Evolutionary conservation across 2,888 invertebrate species (phyloP), one percentile per base, ranked within the genome.

Genomic region (Papilio protenor): DNA sequence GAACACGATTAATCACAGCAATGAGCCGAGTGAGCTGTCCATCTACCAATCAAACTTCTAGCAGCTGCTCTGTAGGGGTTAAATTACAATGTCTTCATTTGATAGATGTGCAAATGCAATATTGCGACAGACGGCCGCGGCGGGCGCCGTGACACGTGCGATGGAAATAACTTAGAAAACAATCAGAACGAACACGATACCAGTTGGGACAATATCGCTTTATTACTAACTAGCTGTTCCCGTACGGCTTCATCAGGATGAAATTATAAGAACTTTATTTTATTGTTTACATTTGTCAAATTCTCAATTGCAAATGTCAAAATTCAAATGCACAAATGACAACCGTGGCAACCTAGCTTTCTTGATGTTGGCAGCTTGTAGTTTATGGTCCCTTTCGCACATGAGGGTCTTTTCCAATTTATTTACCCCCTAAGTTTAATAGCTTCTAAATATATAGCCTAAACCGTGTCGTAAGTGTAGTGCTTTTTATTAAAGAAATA

Each of bases 1-100:
- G n/a, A 83, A 85, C 83, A 85, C 81, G 82, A 87, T 89, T 90
- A 88, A 88, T 88, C 86, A 87, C 84, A 82, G 82, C 79, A 77
- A 71, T 76, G 76, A 69, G 80, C 77, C 75, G 71, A 75, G 73
- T 75, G 66, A 80, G 73, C 79, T 81, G 77, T 80, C 80, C 40
- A 49, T 61, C 23, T 11, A 71, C 55, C 49, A 33, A 71, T 75
- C 61, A 75, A 75, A 80, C 76, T 78, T 81, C 80, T 79, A 81
- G 79, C 76, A 76, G 70, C 78, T 77, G 75, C 79, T 72, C 79
- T 79, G 80, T 81, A 81, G 79, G 77, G 75, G 76, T 80, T 77
- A 80, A 81, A 82, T 81, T 78, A 61, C 77, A 73, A 77, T 78
- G 77, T 75, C 73, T 76, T 76, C 74, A 81, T 75, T 79, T 77